Conservation (phyloP, 2,113 vertebrate species). For the Daphoenositta chrysoptera region DNA sequence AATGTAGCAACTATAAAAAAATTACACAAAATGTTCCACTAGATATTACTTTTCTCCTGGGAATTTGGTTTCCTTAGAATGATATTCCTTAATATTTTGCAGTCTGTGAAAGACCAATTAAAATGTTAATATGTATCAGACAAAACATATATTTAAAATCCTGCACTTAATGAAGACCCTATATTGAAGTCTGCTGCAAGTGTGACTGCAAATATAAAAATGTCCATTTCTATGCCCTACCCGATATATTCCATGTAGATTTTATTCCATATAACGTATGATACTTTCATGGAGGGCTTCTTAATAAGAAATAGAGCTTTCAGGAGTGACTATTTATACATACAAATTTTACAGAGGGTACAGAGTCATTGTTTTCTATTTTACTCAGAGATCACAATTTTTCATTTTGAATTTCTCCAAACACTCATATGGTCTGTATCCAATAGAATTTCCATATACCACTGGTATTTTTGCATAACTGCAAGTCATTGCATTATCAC, state of each 20-base stretch:
- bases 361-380: not conserved
- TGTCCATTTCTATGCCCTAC: not conserved
- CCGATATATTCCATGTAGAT: not conserved
- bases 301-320: not conserved
- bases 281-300: not conserved
- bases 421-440: not conserved
- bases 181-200: not conserved
- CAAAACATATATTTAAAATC: not conserved
- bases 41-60: not conserved
- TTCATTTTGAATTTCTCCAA: not conserved
- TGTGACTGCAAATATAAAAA: not conserved
- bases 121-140: not conserved
- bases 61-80: not conserved
- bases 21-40: not conserved
- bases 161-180: not conserved
- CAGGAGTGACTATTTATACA: not conserved
- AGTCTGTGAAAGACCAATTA: not conserved
- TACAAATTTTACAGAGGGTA: not conserved
- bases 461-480: not conserved
- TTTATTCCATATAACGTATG: not conserved
- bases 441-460: not conserved
- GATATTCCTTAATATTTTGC: not conserved
- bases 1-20: not conserved
- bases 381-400: not conserved
- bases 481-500: not conserved